These are phyloP conservation scores for Tragelaphus imberbis DNA, from an alignment of 2,113 vertebrate species.

Conservation along the genomic window DNA sequence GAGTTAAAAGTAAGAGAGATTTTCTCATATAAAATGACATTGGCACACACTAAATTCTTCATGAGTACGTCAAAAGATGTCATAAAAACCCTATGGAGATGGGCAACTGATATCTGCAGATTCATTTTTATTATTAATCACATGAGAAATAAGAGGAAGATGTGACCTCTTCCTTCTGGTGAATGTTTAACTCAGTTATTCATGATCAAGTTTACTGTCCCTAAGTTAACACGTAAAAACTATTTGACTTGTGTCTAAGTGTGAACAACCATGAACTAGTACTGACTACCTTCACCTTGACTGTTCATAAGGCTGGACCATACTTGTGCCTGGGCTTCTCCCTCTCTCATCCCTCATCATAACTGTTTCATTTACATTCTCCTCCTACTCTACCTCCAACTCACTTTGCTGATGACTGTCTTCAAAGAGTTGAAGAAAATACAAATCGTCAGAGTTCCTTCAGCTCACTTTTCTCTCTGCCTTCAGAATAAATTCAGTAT, in stretches of 20 bases:
- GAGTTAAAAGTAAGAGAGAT: neutral
- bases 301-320: neutral
- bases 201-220: neutral
- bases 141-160: neutral
- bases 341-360: neutral
- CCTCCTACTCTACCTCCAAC: neutral
- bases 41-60: neutral
- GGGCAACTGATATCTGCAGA: neutral
- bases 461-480: neutral
- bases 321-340: neutral
- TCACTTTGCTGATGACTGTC: neutral
- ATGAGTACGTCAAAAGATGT: neutral
- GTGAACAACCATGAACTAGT: neutral
- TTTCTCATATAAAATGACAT: neutral
- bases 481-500: neutral
- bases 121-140: conserved; percentile 4
- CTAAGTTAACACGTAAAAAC: neutral
- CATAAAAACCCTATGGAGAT: neutral
- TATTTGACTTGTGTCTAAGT: neutral
- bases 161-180: neutral
- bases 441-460: neutral
- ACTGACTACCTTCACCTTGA: neutral
- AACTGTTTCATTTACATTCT: neutral
- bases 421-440: neutral
- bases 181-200: neutral